Conservation (phyloP, 2,797 vertebrate species). For the Philypnodon macrostomus region DNA sequence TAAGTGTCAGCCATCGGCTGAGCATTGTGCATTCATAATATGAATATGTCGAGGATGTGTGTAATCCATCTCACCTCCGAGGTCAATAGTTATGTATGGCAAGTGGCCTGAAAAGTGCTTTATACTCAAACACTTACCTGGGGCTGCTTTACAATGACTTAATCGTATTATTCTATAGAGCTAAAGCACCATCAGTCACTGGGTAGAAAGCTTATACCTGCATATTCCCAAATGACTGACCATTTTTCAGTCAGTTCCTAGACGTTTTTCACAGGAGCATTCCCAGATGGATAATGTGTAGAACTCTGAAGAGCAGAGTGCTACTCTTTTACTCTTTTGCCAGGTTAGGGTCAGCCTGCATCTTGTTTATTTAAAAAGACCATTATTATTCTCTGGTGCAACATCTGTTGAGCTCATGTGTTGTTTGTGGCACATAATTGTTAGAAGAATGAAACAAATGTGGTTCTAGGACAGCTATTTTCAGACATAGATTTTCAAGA, state of each 20-base stretch:
- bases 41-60: slow-evolving; percentile 21
- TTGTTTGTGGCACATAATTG: slow-evolving; percentile 1
- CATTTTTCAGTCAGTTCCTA: too few relatives aligned
- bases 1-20: slow-evolving; percentile 19
- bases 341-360: neutral
- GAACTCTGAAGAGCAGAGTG: too few relatives aligned
- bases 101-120: slow-evolving; percentile 11
- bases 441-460: neutral
- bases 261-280: too few relatives aligned
- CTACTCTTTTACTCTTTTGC: too few relatives aligned
- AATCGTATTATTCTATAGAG: neutral
- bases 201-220: neutral
- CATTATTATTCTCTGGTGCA: neutral
- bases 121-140: slow-evolving; percentile 9
- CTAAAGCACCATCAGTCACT: neutral
- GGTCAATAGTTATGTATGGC: slow-evolving; percentile 18
- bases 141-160: neutral
- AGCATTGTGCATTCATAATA: slow-evolving; percentile 21
- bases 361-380: neutral
- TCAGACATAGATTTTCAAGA: neutral
- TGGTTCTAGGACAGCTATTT: slow-evolving; percentile 5
- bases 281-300: neutral
- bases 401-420: neutral
- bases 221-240: neutral
- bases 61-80: slow-evolving; percentile 2